Base-by-base conservation (phyloP, 2,888 invertebrate species). In the Trichopoda pennipes region DNA sequence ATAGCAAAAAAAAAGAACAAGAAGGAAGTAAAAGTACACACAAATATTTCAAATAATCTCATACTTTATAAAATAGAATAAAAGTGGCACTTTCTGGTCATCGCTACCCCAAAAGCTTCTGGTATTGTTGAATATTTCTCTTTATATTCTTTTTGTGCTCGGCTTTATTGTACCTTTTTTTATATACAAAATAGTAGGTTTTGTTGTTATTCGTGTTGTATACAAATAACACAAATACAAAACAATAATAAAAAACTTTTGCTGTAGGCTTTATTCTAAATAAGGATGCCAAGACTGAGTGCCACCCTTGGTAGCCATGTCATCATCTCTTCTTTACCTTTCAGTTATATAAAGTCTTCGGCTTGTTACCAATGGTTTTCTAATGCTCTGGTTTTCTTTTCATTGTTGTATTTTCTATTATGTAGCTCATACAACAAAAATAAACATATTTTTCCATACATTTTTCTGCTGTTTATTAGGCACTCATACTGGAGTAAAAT, bases 1-100 rank as follows among this genome's bases (percentile, higher is more conserved):
- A 66, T 21, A n/a, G 8, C 9, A 64, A n/a, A 21, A 0, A 58
- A 8, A 17, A 1, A 55, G 6, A 4, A 55, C 8, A 42, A 49
- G 2, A 51, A 19, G 17, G 7, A 17, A 55, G n/a, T n/a, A 55
- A 69, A 3, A 19, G 19, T 14, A 58, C 16, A 21, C 2, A 6
- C 17, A 38, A 12, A 38, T 12, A 12, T 38, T 38, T 38, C 23
- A 28, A 4, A 35, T 1, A 35, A 47, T 53, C 17, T 23, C 51
- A 44, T 35, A 12, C 38, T 56, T 56, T 77, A 12, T 51, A 23
- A 9, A 4, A 49, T 16, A n/a, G 21, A 72, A 81, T 55, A 75
- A 70, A 82, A 79, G 61, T 79, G 70, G 61, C 74, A 81, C 66
- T 75, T 78, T 64, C 60, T 79, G 75, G 79, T 75, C 82, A 82